phyloP scores from a whole-genome alignment of 2,888 invertebrate genomes.

The Drosophila nr. medialis region DNA sequence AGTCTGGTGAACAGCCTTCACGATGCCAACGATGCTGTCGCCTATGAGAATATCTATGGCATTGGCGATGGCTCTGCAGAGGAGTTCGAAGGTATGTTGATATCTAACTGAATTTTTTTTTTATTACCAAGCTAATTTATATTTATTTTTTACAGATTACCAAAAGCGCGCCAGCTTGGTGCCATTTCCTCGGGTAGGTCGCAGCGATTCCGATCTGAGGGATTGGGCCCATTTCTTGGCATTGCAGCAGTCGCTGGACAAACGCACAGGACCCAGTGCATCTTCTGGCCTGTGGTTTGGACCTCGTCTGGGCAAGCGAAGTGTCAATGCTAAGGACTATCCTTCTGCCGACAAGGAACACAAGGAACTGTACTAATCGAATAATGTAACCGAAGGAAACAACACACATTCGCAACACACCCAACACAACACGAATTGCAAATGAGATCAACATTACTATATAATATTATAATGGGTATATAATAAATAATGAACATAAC shows the following conservation, averaged over 20 bases:
- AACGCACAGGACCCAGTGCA: slow-evolving; percentile 83
- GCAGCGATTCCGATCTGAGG: slow-evolving; percentile 82
- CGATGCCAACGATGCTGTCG: slow-evolving; percentile 56
- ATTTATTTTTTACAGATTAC: slow-evolving; percentile 62
- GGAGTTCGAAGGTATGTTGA: slow-evolving; percentile 85
- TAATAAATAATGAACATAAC: slow-evolving; percentile 33
- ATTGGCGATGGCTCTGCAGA: slow-evolving; percentile 83
- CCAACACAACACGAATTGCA: slow-evolving; percentile 14
- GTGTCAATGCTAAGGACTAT: slow-evolving; percentile 66
- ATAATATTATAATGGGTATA: slow-evolving; percentile 52
- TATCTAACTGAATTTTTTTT: background rate
- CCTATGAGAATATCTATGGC: slow-evolving; percentile 83
- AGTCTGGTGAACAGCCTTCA: slow-evolving; percentile 72
- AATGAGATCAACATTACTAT: slow-evolving; percentile 67
- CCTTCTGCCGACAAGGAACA: slow-evolving; percentile 47
- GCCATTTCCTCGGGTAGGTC: slow-evolving; percentile 85
- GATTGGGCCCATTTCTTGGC: slow-evolving; percentile 82
- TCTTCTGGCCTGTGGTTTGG: slow-evolving; percentile 89
- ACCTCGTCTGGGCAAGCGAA: slow-evolving; percentile 87
- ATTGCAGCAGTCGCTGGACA: slow-evolving; percentile 82
- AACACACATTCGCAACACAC: slow-evolving; percentile 15
- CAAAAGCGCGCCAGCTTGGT: slow-evolving; percentile 84
- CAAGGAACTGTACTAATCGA: slow-evolving; percentile 63
- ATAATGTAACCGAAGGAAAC: slow-evolving; percentile 4
- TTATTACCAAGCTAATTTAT: background rate